Conservation (phyloP, 2,113 vertebrate species). For the Phycodurus eques region DNA sequence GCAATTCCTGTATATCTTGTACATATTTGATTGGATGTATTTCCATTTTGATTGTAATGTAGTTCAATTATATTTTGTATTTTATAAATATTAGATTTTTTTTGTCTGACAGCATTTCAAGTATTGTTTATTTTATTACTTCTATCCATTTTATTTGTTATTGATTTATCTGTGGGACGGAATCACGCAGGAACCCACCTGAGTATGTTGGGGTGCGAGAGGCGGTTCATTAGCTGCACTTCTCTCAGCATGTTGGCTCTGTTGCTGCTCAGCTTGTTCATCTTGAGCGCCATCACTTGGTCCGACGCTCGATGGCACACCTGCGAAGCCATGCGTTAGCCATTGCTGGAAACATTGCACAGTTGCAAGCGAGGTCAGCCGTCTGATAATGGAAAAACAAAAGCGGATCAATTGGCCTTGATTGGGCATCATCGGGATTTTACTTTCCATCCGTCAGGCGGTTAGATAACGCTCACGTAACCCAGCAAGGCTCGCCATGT, state of each 20-base stretch:
- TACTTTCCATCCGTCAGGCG: neutral
- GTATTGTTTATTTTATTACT: neutral
- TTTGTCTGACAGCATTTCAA: neutral
- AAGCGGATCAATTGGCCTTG: neutral
- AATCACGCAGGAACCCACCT: conserved; percentile 68
- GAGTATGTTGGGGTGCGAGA: conserved; percentile 95
- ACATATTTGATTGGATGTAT: too few relatives aligned
- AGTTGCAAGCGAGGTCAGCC: neutral
- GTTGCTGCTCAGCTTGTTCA: conserved; percentile 97
- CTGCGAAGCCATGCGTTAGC: conserved; percentile 62
- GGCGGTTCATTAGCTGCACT: conserved; percentile 95
- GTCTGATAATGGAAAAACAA: neutral
- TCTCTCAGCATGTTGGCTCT: conserved; percentile 96
- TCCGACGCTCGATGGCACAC: conserved; percentile 90
- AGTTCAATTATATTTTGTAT: neutral
- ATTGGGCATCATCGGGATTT: conserved; percentile 2
- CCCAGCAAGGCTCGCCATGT: neutral
- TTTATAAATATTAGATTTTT: conserved; percentile 20
- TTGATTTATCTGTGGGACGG: neutral
- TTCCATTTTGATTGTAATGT: too few relatives aligned
- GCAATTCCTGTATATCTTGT: too few relatives aligned
- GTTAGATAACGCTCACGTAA: conserved; percentile 2
- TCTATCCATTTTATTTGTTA: neutral
- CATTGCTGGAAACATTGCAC: conserved; percentile 1
- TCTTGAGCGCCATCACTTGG: conserved; percentile 98